Evolutionary conservation across 2,888 invertebrate genomes (phyloP), one percentile per base, ranked within the genome.

Genomic region (Psylliodes chrysocephalus): DNA sequence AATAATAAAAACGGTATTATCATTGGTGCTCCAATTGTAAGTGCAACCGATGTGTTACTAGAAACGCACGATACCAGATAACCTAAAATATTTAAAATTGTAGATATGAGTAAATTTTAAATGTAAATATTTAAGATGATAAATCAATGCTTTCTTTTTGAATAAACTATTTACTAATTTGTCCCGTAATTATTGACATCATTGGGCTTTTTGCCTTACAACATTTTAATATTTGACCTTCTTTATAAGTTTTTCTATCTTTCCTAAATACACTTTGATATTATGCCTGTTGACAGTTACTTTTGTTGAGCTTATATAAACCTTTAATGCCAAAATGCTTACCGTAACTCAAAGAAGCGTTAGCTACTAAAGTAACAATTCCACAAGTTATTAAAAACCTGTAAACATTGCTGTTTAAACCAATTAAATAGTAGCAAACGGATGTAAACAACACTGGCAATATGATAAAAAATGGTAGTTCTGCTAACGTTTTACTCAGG

Each of bases 1-100:
- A 98, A 98, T 14, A 98, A 84, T 83, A 98, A 86, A 81, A 97
- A 92, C 0, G 98, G 97, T 64, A 98, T 94, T 71, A 97, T 91
- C 63, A 96, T 86, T 2, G 97, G 94, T 0, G 97, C 95, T 0
- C 95, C 94, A 55, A 98, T 87, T 0, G 96, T 93, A 1, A 96
- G 84, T 0, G 96, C 96, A 88, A 96, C 92, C 46, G 93, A 91
- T 2, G 94, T 89, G 65, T 90, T 91, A 64, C 88, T 89, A 73
- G 95, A 92, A 0, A 92, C 84, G 72, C 96, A 95, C 0, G 97
- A 96, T 78, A 97, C 91, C 72, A 96, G 84, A 82, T 97, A 98
- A 35, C 97, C 95, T 95, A 83, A 10, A 83, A 70, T 47, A 19
- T n/a, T n/a, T n/a, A n/a, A n/a, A n/a, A n/a, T n/a, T n/a, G n/a